Evolutionary conservation across 2,113 vertebrate genomes (phyloP).

Genomic region (Aspiorhynchus laticeps): DNA sequence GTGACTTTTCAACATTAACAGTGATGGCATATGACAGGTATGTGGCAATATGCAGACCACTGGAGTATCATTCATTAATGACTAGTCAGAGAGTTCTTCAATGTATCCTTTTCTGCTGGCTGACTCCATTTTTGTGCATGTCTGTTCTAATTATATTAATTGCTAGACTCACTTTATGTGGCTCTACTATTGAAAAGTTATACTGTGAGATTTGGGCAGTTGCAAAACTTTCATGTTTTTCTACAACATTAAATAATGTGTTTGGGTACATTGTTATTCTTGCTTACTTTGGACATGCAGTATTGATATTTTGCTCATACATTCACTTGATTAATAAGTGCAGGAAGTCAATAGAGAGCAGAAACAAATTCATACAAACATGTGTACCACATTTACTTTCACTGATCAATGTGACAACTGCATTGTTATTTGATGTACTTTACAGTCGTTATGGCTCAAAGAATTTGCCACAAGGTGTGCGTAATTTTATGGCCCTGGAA

Average conservation of each 20-base stretch:
- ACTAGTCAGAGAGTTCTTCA: conserved; percentile 40
- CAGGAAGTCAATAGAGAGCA: conserved; percentile 41
- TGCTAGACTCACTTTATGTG: conserved; percentile 44
- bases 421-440: conserved; percentile 46
- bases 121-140: conserved; percentile 41
- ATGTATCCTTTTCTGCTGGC: conserved; percentile 47
- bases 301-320: conserved; percentile 54
- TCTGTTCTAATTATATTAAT: conserved; percentile 18
- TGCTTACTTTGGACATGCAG: conserved; percentile 49
- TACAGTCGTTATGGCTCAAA: conserved; percentile 47
- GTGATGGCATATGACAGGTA: conserved; percentile 59
- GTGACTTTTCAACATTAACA: conserved; percentile 53
- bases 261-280: conserved; percentile 53
- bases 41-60: conserved; percentile 56
- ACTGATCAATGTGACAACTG: conserved; percentile 45
- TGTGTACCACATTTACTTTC: conserved; percentile 52
- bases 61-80: conserved; percentile 58
- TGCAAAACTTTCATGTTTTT: conserved; percentile 53
- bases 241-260: conserved; percentile 52
- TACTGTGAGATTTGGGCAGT: conserved; percentile 58
- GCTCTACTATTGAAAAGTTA: conserved; percentile 50
- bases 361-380: conserved; percentile 52
- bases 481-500: conserved; percentile 48
- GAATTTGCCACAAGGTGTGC: conserved; percentile 31
- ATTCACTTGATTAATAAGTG: conserved; percentile 47